phyloP scores from a whole-genome alignment of 2,888 invertebrate genomes.

The Onchidella celtica region DNA sequence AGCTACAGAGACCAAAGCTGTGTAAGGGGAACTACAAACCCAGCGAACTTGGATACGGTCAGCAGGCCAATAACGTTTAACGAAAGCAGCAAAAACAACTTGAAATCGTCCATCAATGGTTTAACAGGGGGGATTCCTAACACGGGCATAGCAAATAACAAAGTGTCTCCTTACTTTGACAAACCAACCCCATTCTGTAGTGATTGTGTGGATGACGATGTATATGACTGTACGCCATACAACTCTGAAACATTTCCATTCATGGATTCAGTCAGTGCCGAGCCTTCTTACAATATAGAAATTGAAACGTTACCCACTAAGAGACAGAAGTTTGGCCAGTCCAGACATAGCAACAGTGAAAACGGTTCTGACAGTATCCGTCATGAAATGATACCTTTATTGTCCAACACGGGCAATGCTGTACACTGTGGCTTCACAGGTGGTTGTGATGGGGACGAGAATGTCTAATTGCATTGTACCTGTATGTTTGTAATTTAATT shows the following conservation, averaged over 20 bases:
- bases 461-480: not conserved
- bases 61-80: not conserved
- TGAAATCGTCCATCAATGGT: slow-evolving; percentile 17
- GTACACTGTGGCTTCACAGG: slow-evolving; percentile 12
- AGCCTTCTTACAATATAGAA: slow-evolving; percentile 13
- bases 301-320: not conserved
- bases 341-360: not conserved
- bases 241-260: slow-evolving; percentile 30
- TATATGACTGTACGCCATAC: not conserved
- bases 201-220: slow-evolving; percentile 6
- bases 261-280: slow-evolving; percentile 25
- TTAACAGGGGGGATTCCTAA: not conserved
- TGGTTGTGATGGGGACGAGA: slow-evolving; percentile 30
- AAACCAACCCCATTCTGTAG: slow-evolving; percentile 24
- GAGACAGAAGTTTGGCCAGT: not conserved
- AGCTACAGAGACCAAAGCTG: not conserved
- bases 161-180: slow-evolving; percentile 37
- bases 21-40: not conserved
- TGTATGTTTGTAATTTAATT: not conserved
- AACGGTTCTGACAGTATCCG: not conserved
- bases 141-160: slow-evolving; percentile 5
- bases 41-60: not conserved
- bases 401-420: slow-evolving; percentile 7
- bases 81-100: slow-evolving; percentile 18
- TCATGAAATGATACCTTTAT: slow-evolving; percentile 27